Evolutionary conservation across 1,140 invertebrate species (phyloP).

Genomic region (Trypoxylus dichotomus): DNA sequence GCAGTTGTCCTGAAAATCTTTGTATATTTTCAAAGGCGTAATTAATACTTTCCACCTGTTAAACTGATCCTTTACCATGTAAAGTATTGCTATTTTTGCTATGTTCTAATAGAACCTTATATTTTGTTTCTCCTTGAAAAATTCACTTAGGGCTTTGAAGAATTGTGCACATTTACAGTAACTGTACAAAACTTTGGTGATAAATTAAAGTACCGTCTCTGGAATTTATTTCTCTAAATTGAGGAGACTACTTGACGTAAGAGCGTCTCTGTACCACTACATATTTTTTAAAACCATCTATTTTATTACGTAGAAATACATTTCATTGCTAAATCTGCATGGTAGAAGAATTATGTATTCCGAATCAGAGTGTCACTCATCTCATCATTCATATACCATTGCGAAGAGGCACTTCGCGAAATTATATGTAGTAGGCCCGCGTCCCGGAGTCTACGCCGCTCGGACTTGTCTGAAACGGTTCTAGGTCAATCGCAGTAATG

Average conservation of each 20-base stretch:
- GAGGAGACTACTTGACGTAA: no score
- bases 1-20: no score
- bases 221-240: background rate
- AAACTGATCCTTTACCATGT: no score
- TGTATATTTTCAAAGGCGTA: no score
- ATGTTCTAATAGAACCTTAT: no score
- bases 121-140: no score
- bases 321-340: background rate
- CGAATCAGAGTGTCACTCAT: conserved; percentile 1
- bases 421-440: conserved; percentile 8
- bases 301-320: background rate
- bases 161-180: no score
- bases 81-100: no score
- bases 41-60: no score
- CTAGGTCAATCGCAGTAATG: conserved; percentile 23
- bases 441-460: background rate
- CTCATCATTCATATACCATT: background rate
- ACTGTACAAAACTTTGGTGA: no score
- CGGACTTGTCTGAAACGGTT: background rate
- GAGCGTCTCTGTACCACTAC: background rate
- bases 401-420: conserved; percentile 5
- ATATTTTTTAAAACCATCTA: background rate
- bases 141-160: no score
- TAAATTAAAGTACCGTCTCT: background rate
- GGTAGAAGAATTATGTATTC: background rate